Conservation (phyloP, 2,797 vertebrate genomes). For the Chanos chanos region DNA sequence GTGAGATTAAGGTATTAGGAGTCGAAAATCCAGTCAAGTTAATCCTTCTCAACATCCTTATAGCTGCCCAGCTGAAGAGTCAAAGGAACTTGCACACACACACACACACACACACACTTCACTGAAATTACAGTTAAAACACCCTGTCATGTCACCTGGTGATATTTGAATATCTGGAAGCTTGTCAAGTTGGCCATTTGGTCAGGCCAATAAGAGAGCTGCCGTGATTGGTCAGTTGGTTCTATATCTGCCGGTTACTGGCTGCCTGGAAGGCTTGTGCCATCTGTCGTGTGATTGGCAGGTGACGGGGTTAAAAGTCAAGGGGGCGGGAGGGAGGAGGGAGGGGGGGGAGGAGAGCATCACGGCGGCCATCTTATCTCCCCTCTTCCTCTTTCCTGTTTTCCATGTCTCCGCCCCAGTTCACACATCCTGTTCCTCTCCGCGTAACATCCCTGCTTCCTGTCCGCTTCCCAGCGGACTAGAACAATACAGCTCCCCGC, state of each 20-base stretch:
- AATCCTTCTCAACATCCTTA: conserved; percentile 61
- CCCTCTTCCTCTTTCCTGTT: conserved; percentile 73
- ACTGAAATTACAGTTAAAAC: too few relatives aligned
- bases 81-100: conserved; percentile 46
- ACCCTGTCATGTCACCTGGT: not conserved
- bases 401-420: conserved; percentile 51
- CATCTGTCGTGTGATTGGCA: conserved; percentile 40
- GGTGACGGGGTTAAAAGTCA: conserved; percentile 10
- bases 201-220: too few relatives aligned
- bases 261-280: too few relatives aligned
- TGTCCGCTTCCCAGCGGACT: conserved; percentile 55
- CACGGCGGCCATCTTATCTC: conserved; percentile 61
- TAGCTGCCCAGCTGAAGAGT: conserved; percentile 57
- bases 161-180: too few relatives aligned
- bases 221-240: conserved; percentile 37
- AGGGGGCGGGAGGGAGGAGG: conserved; percentile 34
- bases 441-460: conserved; percentile 67
- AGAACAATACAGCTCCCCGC: conserved; percentile 58
- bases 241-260: too few relatives aligned
- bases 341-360: conserved; percentile 43
- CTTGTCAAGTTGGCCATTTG: too few relatives aligned
- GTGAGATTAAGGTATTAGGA: conserved; percentile 76
- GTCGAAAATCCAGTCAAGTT: conserved; percentile 69
- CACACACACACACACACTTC: not conserved
- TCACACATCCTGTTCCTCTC: conserved; percentile 46